A percentile compares a stretch with the other conserved stretches of the same genome.
These are phyloP conservation scores for Pyrrhosoma nymphula DNA, from an alignment of 2,888 invertebrate genomes.

Conservation along the genomic window DNA sequence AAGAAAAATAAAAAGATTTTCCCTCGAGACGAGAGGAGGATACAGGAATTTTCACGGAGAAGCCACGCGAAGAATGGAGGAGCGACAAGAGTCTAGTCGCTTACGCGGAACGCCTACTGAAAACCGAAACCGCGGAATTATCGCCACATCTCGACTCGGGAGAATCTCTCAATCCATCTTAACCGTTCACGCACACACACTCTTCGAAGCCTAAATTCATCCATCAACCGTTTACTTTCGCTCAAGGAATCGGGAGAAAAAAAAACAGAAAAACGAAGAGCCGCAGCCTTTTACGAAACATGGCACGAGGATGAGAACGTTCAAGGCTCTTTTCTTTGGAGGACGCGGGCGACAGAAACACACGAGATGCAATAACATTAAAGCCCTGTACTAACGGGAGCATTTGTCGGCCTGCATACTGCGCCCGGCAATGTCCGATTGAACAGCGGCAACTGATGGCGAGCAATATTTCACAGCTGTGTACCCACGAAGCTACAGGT, in stretches of 20 bases:
- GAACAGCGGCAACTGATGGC: no score
- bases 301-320: background rate
- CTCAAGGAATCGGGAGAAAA: constrained; percentile 4
- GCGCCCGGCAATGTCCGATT: no score
- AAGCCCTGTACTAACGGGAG: background rate
- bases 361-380: background rate
- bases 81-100: background rate
- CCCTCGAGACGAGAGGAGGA: background rate
- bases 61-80: background rate
- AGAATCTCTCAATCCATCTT: constrained; percentile 14
- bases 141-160: constrained; percentile 6
- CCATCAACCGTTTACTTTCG: constrained; percentile 21
- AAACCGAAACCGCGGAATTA: constrained; percentile 5
- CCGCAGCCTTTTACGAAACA: background rate
- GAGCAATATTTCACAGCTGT: no score
- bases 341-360: background rate
- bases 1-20: background rate
- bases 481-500: no score
- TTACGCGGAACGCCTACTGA: constrained; percentile 13
- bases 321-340: background rate
- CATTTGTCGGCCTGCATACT: no score
- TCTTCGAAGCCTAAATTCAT: background rate
- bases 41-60: no score
- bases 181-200: constrained; percentile 1
- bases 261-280: background rate